Conservation (phyloP, 2,797 vertebrate species). For the Buphagus erythrorhynchus region DNA sequence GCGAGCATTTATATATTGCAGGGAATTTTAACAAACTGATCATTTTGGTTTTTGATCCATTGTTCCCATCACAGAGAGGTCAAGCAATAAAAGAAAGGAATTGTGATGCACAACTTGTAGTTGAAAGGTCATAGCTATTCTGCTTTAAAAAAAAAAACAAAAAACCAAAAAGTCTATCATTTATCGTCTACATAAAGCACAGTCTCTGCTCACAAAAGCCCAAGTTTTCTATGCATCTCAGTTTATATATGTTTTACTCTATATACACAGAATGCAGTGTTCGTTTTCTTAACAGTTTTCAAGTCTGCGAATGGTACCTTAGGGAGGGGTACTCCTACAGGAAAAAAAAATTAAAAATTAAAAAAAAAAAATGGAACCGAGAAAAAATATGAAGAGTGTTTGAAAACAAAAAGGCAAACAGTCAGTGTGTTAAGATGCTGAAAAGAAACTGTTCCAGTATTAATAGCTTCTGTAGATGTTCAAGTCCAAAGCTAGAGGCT, state of each 20-base stretch:
- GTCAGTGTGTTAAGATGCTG: conserved; percentile 58
- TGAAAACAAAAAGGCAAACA: conserved; percentile 64
- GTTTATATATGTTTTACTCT: conserved; percentile 78
- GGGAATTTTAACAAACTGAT: conserved; percentile 83
- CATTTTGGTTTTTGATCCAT: conserved; percentile 69
- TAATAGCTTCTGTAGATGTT: conserved; percentile 47
- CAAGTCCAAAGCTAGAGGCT: conserved; percentile 68
- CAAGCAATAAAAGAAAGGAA: conserved; percentile 73
- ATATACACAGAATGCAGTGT: conserved; percentile 81
- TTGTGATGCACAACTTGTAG: conserved; percentile 69
- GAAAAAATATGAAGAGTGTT: conserved; percentile 15
- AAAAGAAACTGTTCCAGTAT: conserved; percentile 67
- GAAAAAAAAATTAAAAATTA: not conserved
- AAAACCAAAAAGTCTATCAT: conserved; percentile 60
- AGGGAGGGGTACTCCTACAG: conserved; percentile 50
- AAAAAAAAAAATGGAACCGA: not conserved
- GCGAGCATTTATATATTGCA: conserved; percentile 95
- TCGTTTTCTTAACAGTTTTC: conserved; percentile 71
- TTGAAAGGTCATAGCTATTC: conserved; percentile 71
- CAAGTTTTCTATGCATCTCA: conserved; percentile 75
- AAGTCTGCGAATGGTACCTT: conserved; percentile 69
- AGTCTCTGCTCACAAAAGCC: conserved; percentile 77
- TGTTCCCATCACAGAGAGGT: conserved; percentile 78
- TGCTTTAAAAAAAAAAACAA: conserved; percentile 56
- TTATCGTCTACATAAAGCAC: conserved; percentile 74